Evolutionary conservation across 2,797 vertebrate genomes (phyloP).

Genomic region (Triplophysa yarkandensis): DNA sequence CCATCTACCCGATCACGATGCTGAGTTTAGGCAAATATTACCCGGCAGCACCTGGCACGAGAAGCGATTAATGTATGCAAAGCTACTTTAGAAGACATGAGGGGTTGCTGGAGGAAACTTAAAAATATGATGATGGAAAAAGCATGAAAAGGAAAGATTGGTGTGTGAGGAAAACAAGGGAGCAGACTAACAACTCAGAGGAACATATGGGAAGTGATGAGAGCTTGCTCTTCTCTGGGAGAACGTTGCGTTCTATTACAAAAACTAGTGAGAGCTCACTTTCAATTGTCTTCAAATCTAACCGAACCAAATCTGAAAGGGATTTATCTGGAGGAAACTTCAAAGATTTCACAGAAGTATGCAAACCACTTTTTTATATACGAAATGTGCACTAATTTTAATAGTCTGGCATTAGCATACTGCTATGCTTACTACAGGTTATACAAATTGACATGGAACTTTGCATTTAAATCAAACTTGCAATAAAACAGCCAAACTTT

Average conservation of each 20-base stretch:
- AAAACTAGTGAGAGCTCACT: slow-evolving; percentile 5
- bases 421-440: neutral
- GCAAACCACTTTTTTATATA: neutral
- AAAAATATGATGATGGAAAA: slow-evolving; percentile 36
- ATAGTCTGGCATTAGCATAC: neutral
- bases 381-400: neutral
- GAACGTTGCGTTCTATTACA: neutral
- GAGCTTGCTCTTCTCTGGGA: slow-evolving; percentile 1
- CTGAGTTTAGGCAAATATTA: slow-evolving; percentile 40
- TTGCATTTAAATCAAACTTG: neutral
- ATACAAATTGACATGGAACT: neutral
- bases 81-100: slow-evolving; percentile 42
- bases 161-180: neutral
- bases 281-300: neutral
- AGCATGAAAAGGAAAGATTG: slow-evolving; percentile 47
- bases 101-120: slow-evolving; percentile 31
- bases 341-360: neutral
- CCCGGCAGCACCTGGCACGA: slow-evolving; percentile 41
- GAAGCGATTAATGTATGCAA: slow-evolving; percentile 44
- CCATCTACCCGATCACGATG: slow-evolving; percentile 16
- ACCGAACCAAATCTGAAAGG: neutral
- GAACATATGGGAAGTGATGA: neutral
- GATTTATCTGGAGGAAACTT: neutral
- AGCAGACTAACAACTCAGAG: slow-evolving; percentile 42
- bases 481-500: neutral